Percentiles rank a stretch among this genome's conserved stretches.
phyloP scores from a whole-genome alignment of 1,140 invertebrate species.

The Anthonomus grandis region DNA sequence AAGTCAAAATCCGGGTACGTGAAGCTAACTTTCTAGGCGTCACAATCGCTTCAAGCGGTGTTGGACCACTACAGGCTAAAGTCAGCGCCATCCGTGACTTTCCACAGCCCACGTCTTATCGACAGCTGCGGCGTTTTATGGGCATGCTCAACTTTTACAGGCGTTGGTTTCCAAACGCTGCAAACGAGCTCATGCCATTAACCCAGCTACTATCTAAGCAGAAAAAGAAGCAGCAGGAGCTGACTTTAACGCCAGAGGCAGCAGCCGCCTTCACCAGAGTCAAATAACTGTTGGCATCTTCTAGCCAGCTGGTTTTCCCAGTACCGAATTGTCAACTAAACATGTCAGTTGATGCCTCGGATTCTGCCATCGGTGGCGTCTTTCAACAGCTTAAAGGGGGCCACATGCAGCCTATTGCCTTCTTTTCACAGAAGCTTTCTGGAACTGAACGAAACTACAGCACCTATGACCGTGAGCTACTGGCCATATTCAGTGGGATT shows the following conservation, averaged over 20 bases:
- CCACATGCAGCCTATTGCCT: neutral
- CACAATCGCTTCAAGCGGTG: too few relatives aligned
- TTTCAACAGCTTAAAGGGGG: neutral
- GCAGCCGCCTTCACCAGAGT: neutral
- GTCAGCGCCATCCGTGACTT: neutral
- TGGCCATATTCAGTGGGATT: neutral
- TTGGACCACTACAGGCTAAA: too few relatives aligned
- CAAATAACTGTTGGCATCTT: neutral
- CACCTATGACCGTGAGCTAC: constrained; percentile 2
- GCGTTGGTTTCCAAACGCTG: neutral
- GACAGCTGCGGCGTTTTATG: neutral
- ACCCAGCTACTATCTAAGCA: neutral
- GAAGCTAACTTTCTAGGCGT: too few relatives aligned
- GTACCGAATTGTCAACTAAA: neutral
- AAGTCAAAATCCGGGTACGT: too few relatives aligned
- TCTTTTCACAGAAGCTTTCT: constrained; percentile 1
- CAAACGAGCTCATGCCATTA: neutral
- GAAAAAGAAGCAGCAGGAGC: neutral
- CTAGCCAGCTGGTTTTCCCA: constrained; percentile 1
- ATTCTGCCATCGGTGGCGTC: constrained; percentile 4
- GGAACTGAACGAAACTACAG: constrained; percentile 2
- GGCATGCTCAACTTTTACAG: constrained; percentile 3
- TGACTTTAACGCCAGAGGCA: neutral
- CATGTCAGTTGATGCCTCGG: neutral
- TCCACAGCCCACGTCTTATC: neutral